phyloP scores from a whole-genome alignment of 2,888 invertebrate species.

The Ophioninae sp. region DNA sequence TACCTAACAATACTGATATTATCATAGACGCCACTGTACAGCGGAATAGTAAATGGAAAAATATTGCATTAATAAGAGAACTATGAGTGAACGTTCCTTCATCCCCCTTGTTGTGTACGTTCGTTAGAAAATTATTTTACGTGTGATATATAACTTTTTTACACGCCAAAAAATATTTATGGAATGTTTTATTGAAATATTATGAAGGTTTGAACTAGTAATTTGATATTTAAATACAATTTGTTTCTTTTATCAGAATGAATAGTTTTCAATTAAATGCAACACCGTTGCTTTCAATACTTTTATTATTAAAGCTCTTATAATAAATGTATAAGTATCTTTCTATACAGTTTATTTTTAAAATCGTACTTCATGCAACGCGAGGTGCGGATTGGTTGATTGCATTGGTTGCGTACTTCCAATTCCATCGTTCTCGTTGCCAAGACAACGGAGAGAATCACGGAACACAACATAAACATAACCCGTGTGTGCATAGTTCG shows the following conservation, averaged over 20 bases:
- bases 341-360: too few relatives aligned
- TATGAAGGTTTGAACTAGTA: not conserved
- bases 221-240: too few relatives aligned
- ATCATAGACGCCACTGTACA: slow-evolving; percentile 56
- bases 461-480: slow-evolving; percentile 52
- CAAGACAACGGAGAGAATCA: slow-evolving; percentile 51
- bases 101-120: slow-evolving; percentile 6
- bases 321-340: too few relatives aligned
- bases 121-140: not conserved
- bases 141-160: not conserved
- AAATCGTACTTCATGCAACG: not conserved
- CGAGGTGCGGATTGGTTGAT: not conserved
- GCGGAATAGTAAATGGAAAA: slow-evolving; percentile 63
- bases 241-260: too few relatives aligned
- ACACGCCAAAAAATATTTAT: not conserved
- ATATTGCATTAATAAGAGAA: slow-evolving; percentile 61
- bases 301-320: too few relatives aligned
- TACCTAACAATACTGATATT: slow-evolving; percentile 61
- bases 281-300: too few relatives aligned
- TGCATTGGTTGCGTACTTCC: not conserved
- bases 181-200: not conserved
- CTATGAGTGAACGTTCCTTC: slow-evolving; percentile 8
- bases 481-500: slow-evolving; percentile 28
- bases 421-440: slow-evolving; percentile 22
- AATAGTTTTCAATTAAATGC: too few relatives aligned